phyloP scores from a whole-genome alignment of 1,140 invertebrate genomes.

The Rhynchophorus ferrugineus region DNA sequence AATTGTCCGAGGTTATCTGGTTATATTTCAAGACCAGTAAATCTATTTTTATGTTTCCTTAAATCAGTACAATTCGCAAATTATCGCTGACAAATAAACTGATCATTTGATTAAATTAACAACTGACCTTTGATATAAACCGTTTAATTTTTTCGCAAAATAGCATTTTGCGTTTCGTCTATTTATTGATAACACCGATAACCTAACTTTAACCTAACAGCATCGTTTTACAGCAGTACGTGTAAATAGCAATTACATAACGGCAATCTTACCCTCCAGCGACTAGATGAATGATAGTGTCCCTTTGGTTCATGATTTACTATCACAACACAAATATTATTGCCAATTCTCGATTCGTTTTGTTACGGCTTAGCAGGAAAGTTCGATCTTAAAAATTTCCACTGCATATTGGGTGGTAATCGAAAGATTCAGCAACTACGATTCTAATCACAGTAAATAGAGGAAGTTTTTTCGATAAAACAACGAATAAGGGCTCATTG shows the following conservation, averaged over 20 bases:
- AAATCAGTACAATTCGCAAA: too few relatives aligned
- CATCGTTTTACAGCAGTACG: not conserved
- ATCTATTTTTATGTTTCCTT: too few relatives aligned
- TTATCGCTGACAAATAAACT: too few relatives aligned
- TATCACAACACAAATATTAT: slow-evolving; percentile 15
- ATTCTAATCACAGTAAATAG: slow-evolving; percentile 3
- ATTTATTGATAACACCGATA: slow-evolving; percentile 2
- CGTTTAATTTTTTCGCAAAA: too few relatives aligned
- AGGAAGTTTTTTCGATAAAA: slow-evolving; percentile 6
- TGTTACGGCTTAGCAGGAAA: not conserved
- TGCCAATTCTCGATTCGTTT: not conserved
- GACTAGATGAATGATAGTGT: slow-evolving; percentile 77
- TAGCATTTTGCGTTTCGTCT: too few relatives aligned
- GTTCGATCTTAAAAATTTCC: not conserved
- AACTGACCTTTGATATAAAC: too few relatives aligned
- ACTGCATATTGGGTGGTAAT: not conserved
- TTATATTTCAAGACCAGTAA: too few relatives aligned
- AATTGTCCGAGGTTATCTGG: too few relatives aligned
- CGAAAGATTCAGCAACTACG: not conserved
- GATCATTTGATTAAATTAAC: too few relatives aligned
- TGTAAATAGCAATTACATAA: slow-evolving; percentile 31
- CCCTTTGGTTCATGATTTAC: slow-evolving; percentile 59
- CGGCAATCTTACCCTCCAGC: slow-evolving; percentile 85
- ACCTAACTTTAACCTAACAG: not conserved
- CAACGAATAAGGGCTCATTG: slow-evolving; percentile 7